A percentile compares a stretch with the other conserved stretches of the same genome.
Conservation (phyloP, 2,888 invertebrate genomes). For the Ophion costatus region DNA sequence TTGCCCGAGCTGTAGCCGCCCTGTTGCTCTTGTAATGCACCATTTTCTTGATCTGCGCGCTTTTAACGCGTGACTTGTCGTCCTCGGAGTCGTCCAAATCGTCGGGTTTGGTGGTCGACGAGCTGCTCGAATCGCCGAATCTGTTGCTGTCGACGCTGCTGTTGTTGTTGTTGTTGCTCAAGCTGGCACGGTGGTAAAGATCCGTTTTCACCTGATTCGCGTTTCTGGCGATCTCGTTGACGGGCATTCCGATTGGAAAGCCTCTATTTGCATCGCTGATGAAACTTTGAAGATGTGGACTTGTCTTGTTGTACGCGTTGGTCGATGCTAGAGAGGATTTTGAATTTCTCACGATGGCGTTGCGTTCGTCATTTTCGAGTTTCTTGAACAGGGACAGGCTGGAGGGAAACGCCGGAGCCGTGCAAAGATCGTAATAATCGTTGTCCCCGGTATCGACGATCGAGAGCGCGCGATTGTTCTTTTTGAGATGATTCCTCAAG, state of each 20-base stretch:
- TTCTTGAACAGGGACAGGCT: constrained; percentile 51
- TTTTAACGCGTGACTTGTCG: constrained; percentile 75
- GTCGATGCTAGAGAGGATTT: constrained; percentile 36
- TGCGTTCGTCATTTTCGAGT: constrained; percentile 39
- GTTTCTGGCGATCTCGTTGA: constrained; percentile 27
- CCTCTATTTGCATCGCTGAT: constrained; percentile 54
- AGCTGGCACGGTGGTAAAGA: constrained; percentile 35
- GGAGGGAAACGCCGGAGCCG: constrained; percentile 37
- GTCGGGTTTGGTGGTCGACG: constrained; percentile 70
- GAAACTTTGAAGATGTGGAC: constrained; percentile 41
- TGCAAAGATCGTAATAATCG: constrained; percentile 58
- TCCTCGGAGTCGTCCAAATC: constrained; percentile 72
- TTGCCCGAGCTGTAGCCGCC: constrained; percentile 88
- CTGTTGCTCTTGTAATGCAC: constrained; percentile 85
- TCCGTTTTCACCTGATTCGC: constrained; percentile 50
- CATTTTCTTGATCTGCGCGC: constrained; percentile 82
- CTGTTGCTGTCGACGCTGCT: constrained; percentile 78
- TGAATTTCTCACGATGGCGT: constrained; percentile 36
- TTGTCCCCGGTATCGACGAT: constrained; percentile 64
- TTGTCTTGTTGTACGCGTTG: constrained; percentile 32
- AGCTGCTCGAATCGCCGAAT: constrained; percentile 77
- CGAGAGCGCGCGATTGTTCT: constrained; percentile 61
- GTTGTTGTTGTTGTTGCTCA: constrained; percentile 63
- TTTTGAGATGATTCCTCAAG: constrained; percentile 72
- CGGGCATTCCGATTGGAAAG: constrained; percentile 42